Conservation (phyloP, 2,888 invertebrate genomes). For the Iphiclides podalirius region DNA sequence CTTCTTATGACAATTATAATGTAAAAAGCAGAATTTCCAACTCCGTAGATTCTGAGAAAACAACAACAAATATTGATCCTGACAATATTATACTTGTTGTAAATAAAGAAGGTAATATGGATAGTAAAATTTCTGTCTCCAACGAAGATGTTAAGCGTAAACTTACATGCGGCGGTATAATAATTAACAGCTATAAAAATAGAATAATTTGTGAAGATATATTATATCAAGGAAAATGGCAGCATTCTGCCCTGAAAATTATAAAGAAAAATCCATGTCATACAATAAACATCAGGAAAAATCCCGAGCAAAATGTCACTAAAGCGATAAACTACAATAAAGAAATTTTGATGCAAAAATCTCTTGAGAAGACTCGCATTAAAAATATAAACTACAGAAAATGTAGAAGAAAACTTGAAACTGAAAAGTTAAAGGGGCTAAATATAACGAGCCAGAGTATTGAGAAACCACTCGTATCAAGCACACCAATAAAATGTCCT, state of each 20-base stretch:
- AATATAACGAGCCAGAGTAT: neutral
- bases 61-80: neutral
- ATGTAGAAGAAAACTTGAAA: neutral
- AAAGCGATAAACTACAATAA: conserved; percentile 1
- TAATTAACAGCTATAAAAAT: conserved; percentile 64
- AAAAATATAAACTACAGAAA: neutral
- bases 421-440: neutral
- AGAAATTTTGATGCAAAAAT: conserved; percentile 1
- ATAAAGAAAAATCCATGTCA: conserved; percentile 36
- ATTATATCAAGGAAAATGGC: conserved; percentile 68
- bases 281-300: conserved; percentile 1
- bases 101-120: conserved; percentile 27
- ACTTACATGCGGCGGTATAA: conserved; percentile 55
- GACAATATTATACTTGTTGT: conserved; percentile 29
- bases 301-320: conserved; percentile 24
- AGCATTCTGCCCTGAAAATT: conserved; percentile 40
- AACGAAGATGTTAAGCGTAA: conserved; percentile 36
- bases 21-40: too few species aligned
- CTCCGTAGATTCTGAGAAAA: too few species aligned
- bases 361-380: neutral
- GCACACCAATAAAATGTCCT: conserved; percentile 6
- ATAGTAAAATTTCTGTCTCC: conserved; percentile 27
- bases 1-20: too few species aligned
- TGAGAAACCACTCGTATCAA: conserved; percentile 5
- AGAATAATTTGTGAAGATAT: conserved; percentile 57